A percentile compares a stretch with the other conserved stretches of the same genome.
These are phyloP conservation scores for Sebastes flavidus DNA, from an alignment of 2,797 vertebrate species.

Conservation along the genomic window DNA sequence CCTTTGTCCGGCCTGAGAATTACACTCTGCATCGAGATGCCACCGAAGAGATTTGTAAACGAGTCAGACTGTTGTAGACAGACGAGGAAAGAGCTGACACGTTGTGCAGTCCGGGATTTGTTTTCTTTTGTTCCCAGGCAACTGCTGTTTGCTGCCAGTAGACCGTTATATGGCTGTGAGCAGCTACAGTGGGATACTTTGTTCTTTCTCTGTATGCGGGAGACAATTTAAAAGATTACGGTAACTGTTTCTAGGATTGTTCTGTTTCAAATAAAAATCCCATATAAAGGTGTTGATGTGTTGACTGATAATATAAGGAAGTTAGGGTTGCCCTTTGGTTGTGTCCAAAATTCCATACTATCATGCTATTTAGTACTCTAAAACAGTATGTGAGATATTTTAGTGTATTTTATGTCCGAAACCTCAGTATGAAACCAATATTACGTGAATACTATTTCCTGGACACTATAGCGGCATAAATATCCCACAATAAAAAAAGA, in stretches of 20 bases:
- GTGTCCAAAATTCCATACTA: too few species aligned
- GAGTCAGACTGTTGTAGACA: not conserved
- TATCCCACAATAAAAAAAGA: too few species aligned
- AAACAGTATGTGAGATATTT: too few species aligned
- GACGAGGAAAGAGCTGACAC: not conserved
- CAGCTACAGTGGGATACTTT: not conserved
- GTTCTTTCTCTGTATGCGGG: not conserved
- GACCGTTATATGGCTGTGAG: not conserved
- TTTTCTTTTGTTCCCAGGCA: slow-evolving; percentile 63
- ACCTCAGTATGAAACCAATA: too few species aligned
- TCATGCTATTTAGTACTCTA: too few species aligned
- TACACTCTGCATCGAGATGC: slow-evolving; percentile 31
- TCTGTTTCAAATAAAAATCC: not conserved
- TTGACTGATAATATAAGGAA: not conserved
- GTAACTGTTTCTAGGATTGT: not conserved
- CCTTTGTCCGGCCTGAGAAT: slow-evolving; percentile 37
- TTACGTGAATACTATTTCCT: too few species aligned
- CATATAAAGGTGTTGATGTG: not conserved
- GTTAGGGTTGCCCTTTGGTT: not conserved
- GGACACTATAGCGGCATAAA: too few species aligned
- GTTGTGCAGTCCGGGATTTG: slow-evolving; percentile 27
- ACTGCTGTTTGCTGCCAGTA: slow-evolving; percentile 30
- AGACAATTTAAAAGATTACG: not conserved
- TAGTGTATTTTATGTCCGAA: too few species aligned
- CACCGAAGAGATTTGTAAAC: slow-evolving; percentile 16